These are phyloP conservation scores for Cydia fagiglandana DNA, from an alignment of 1,140 invertebrate genomes.

Conservation along the genomic window DNA sequence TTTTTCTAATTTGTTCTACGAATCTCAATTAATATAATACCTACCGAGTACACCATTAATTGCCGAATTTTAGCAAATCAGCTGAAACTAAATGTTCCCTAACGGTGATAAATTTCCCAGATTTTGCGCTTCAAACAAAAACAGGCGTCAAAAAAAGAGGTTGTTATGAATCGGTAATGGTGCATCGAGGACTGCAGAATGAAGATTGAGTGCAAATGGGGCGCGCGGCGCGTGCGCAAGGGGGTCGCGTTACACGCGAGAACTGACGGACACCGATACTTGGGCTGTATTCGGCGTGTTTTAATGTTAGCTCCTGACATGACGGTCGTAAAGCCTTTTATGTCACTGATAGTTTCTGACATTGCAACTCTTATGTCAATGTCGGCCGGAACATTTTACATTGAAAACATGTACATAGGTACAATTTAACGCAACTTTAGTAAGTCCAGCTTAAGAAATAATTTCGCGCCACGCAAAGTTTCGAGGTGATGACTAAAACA, in stretches of 20 bases:
- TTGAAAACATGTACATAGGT: no score
- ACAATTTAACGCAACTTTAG: no score
- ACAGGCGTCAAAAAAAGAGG: conserved; percentile 44
- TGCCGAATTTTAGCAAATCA: background rate
- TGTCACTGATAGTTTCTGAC: background rate
- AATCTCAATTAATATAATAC: background rate
- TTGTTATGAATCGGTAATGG: conserved; percentile 66
- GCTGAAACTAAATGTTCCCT: background rate
- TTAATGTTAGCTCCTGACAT: background rate
- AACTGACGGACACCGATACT: conserved; percentile 52
- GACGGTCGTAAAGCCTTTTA: background rate
- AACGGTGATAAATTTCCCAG: conserved; percentile 38
- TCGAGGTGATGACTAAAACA: no score
- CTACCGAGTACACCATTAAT: background rate
- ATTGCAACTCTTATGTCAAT: no score
- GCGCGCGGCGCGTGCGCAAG: conserved; percentile 61
- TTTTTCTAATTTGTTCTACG: background rate
- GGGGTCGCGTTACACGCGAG: conserved; percentile 55
- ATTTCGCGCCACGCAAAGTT: no score
- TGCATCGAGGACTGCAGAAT: conserved; percentile 61
- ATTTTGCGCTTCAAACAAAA: conserved; percentile 45
- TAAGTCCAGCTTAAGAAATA: no score
- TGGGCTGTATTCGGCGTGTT: background rate
- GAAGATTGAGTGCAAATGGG: conserved; percentile 70
- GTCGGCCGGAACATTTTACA: no score